Conservation (phyloP, 1,140 invertebrate species). For the Hylyphantes graminicola region DNA sequence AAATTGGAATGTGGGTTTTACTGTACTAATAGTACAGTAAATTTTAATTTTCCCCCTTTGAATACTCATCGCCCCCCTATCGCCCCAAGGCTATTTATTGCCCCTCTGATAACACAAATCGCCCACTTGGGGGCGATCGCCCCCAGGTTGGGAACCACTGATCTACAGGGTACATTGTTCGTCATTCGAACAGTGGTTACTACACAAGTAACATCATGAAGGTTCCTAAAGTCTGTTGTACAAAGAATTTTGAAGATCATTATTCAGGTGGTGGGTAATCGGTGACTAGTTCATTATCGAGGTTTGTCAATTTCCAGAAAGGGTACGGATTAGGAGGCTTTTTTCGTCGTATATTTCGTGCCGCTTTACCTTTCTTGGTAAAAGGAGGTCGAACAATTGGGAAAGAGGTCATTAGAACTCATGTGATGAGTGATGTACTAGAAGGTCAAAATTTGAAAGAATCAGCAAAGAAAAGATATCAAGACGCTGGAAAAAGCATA, state of each 20-base stretch:
- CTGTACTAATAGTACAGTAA: too few relatives aligned
- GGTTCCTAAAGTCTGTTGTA: background rate
- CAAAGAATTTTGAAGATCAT: background rate
- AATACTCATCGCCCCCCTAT: too few relatives aligned
- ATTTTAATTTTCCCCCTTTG: too few relatives aligned
- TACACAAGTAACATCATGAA: background rate
- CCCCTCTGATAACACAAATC: too few relatives aligned
- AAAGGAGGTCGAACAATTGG: background rate
- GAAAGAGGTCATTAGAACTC: background rate
- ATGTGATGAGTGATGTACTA: background rate
- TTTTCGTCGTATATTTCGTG: background rate
- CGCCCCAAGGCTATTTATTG: too few relatives aligned
- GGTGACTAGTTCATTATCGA: conserved; percentile 2
- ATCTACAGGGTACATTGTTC: background rate
- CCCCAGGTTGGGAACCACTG: too few relatives aligned
- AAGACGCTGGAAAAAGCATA: too few relatives aligned
- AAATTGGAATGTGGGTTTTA: too few relatives aligned
- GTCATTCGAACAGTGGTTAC: background rate
- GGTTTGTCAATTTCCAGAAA: background rate
- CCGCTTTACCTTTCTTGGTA: background rate
- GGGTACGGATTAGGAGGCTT: background rate
- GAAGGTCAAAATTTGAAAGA: background rate
- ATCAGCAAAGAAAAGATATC: background rate
- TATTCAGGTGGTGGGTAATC: background rate
- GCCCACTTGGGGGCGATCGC: too few relatives aligned